Evolutionary conservation across 2,113 vertebrate species (phyloP).

Genomic region (Nansenia antarctica): DNA sequence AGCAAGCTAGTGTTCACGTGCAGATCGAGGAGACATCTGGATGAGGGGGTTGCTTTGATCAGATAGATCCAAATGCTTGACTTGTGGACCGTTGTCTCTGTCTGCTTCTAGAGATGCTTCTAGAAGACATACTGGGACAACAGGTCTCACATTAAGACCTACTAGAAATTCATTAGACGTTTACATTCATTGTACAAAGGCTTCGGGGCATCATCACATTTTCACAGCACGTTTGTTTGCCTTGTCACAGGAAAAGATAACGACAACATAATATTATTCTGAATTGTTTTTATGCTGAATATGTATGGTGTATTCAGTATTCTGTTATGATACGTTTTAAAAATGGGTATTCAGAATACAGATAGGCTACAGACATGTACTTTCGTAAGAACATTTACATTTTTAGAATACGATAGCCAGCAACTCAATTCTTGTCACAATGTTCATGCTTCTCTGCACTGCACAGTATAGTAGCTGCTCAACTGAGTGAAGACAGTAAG

Average conservation of each 20-base stretch:
- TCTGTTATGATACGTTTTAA: too few species aligned
- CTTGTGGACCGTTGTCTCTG: slow-evolving; percentile 12
- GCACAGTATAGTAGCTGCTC: too few species aligned
- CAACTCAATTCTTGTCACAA: too few species aligned
- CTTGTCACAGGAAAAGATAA: too few species aligned
- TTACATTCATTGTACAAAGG: slow-evolving; percentile 8
- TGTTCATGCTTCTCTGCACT: too few species aligned
- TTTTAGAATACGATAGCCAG: too few species aligned
- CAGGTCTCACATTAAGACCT: neutral
- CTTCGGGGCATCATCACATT: neutral
- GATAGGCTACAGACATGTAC: too few species aligned
- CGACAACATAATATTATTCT: neutral
- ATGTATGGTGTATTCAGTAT: slow-evolving; percentile 15
- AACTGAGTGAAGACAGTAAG: too few species aligned
- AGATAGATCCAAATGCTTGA: slow-evolving; percentile 45
- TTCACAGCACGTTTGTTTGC: slow-evolving; percentile 16
- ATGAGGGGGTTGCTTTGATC: slow-evolving; percentile 56
- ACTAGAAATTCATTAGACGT: neutral
- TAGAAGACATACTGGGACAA: slow-evolving; percentile 6
- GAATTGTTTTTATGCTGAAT: neutral
- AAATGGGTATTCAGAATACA: too few species aligned
- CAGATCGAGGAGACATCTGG: too few species aligned
- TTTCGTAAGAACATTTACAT: too few species aligned
- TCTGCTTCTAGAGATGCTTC: slow-evolving; percentile 15
- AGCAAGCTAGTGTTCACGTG: slow-evolving; percentile 25